These are phyloP conservation scores for Sebastes oblongus DNA, from an alignment of 2,797 vertebrate genomes.

Conservation along the genomic window DNA sequence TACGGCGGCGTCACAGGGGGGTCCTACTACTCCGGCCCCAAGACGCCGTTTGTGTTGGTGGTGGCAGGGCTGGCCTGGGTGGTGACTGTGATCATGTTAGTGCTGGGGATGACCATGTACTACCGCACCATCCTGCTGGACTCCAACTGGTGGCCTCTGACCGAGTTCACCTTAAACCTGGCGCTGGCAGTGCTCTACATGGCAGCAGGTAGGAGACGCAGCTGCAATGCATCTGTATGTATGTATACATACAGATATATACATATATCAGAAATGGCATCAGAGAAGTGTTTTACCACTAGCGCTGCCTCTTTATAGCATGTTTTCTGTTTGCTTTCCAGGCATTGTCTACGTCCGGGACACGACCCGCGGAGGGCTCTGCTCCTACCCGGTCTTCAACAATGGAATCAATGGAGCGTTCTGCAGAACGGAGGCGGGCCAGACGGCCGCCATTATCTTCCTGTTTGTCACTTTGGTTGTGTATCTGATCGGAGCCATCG, in stretches of 20 bases:
- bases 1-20: slow-evolving; percentile 76
- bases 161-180: slow-evolving; percentile 93
- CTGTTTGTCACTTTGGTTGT: slow-evolving; percentile 89
- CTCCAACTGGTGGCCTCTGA: slow-evolving; percentile 96
- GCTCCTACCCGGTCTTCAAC: slow-evolving; percentile 90
- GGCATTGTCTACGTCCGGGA: slow-evolving; percentile 93
- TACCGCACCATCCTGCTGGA: slow-evolving; percentile 96
- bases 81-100: slow-evolving; percentile 89
- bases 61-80: slow-evolving; percentile 91
- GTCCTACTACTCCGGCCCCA: slow-evolving; percentile 90
- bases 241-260: no score
- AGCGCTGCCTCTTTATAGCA: not conserved
- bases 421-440: slow-evolving; percentile 93
- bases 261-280: no score
- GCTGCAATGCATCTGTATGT: not conserved
- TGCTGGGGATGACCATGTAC: slow-evolving; percentile 97
- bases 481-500: slow-evolving; percentile 90
- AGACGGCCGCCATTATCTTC: slow-evolving; percentile 94
- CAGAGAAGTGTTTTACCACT: no score
- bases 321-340: slow-evolving; percentile 12
- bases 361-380: slow-evolving; percentile 92
- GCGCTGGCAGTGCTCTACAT: slow-evolving; percentile 91
- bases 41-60: slow-evolving; percentile 92
- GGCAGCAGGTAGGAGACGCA: slow-evolving; percentile 76
- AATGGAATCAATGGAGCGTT: slow-evolving; percentile 88